Evolutionary conservation across 2,888 invertebrate genomes (phyloP).

Genomic region (Troglohyphantes excavatus): DNA sequence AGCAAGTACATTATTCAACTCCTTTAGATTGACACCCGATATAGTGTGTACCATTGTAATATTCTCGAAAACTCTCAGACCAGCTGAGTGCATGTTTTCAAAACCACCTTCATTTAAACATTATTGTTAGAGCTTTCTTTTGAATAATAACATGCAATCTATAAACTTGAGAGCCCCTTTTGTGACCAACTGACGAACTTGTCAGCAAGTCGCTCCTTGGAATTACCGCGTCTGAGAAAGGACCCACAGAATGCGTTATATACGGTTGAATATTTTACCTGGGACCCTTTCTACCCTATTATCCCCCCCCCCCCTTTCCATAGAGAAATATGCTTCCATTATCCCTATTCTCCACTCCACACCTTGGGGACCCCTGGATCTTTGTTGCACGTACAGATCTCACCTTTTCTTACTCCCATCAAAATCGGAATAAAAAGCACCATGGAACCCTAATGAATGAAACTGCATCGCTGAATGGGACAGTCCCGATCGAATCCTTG

Average conservation of each 20-base stretch:
- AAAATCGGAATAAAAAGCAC: conserved; percentile 37
- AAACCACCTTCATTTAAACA: conserved; percentile 6
- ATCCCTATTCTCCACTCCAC: conserved; percentile 3
- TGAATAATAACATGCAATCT: conserved; percentile 10
- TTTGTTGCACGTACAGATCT: conserved; percentile 37
- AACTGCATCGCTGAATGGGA: conserved; percentile 13
- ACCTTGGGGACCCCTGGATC: not conserved
- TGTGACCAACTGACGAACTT: conserved; percentile 34
- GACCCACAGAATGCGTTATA: not conserved
- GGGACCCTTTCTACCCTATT: not conserved
- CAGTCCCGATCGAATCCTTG: not conserved
- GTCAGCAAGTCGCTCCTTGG: conserved; percentile 51
- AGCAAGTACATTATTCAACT: too few species aligned
- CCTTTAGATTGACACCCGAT: too few species aligned
- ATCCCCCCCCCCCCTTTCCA: not conserved
- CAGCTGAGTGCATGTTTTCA: not conserved
- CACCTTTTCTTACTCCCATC: conserved; percentile 39
- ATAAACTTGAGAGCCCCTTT: conserved; percentile 13
- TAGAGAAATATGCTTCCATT: conserved; percentile 43
- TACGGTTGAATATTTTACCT: conserved; percentile 2
- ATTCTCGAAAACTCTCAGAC: not conserved
- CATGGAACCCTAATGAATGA: conserved; percentile 59
- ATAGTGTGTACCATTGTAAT: not conserved
- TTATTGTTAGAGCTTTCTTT: not conserved
- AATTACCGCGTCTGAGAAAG: conserved; percentile 2